Evolutionary conservation across 2,113 vertebrate genomes (phyloP), one percentile per base, ranked within the genome.

Genomic region (Sceloporus undulatus): DNA sequence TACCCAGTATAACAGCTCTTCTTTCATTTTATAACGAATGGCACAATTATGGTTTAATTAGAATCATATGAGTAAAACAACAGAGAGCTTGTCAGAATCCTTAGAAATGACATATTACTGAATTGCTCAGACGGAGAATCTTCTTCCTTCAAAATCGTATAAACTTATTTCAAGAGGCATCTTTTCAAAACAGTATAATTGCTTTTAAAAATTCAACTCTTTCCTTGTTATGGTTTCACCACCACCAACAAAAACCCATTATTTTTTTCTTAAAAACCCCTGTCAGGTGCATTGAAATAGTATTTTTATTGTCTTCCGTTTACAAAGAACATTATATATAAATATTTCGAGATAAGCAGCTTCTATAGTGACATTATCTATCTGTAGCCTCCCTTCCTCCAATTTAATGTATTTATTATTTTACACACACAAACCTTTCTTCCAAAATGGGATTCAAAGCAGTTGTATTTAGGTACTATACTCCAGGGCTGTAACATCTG

Each of bases 1-100:
- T 81, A 93, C 65, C 54, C 42, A 92, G 88, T 85, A 71, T 89
- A 95, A 91, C 82, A 94, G 80, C 81, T 80, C 90, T 94, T 95
- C 90, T 95, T 96, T 95, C 89, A 94, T 94, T 96, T 93, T 86
- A 87, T 88, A 94, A 94, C 0, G 7, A 94, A 92, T 80, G 48
- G 84, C 81, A 94, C 92, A 96, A 96, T 96, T 96, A 96, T 93
- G 93, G 91, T 93, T 95, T 97, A 96, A 96, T 96, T 95, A 93
- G 90, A 96, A 92, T 93, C 76, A 21, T 89, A 93, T 85, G 87
- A 94, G 90, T 92, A 94, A 94, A 87, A 82, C 92, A 95, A 93
- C 79, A 84, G 84, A 92, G 91, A 89, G 89, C 88, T 95, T 95
- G 88, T 87, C 88, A 90, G 92, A 94, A 96, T 92, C 90, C 94